Evolutionary conservation across 2,888 invertebrate species (phyloP), one percentile per base, ranked within the genome.

Genomic region (Cephus spinipes): DNA sequence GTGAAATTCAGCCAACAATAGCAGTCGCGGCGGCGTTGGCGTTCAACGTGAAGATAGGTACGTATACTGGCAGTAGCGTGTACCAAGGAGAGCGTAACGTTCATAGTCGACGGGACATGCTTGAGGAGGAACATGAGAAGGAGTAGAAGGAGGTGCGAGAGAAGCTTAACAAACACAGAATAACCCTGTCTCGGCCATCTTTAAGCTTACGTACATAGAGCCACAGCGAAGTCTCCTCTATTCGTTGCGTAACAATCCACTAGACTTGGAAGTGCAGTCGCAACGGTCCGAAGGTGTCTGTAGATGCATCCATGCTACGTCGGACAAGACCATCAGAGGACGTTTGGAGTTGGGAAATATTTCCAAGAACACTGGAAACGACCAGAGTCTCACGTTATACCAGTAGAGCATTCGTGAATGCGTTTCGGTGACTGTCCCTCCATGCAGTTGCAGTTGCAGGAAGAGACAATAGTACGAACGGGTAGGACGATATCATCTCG

Each of bases 1-100:
- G 71, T 71, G 79, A 79, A 79, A 77, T 79, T 79, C 68, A 71
- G 31, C 23, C 55, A 55, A 55, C 55, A 55, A 55, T 55, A 55
- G 55, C 55, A 55, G 55, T 55, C 55, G 71, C 23, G 32, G 71
- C 71, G 33, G 4, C 32, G 30, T 32, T 33, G 71, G 12, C 32
- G 71, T 71, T 71, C 32, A 33, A 32, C 71, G 71, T 12, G 71
- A 31, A 71, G 71, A 55, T 55, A 55, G 55, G 55, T 55, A 55
- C 55, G 55, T 55, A 55, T 55, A 23, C 55, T 55, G 55, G 23
- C 9, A 55, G 55, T 55, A 55, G 23, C 55, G 23, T 55, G 9
- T 55, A 55, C 23, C 55, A 55, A 55, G 55, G 23, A 23, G 55
- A 55, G 55, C 55, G 55, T 55, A 55, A 55, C 55, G 55, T 55